These are phyloP conservation scores for Chlorops oryzae DNA, from an alignment of 1,140 invertebrate species.

Conservation along the genomic window DNA sequence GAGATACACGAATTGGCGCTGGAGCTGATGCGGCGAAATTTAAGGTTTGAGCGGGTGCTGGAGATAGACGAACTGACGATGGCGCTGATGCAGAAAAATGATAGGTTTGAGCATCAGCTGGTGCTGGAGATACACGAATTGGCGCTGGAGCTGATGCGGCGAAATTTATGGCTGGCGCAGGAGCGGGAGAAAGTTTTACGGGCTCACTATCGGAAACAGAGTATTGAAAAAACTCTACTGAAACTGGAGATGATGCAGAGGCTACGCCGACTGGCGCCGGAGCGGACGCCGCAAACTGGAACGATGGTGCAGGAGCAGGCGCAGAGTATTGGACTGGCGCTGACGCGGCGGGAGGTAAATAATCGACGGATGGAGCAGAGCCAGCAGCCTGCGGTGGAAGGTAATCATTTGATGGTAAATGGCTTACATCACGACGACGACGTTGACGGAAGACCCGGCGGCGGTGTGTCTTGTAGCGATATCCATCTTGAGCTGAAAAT, in stretches of 20 bases:
- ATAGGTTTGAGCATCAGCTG: background rate
- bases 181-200: no score
- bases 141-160: no score
- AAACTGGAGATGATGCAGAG: no score
- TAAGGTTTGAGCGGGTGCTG: no score
- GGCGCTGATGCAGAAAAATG: constrained; percentile 23
- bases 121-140: constrained; percentile 8
- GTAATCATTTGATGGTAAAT: constrained; percentile 36
- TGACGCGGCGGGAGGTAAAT: constrained; percentile 36
- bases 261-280: background rate
- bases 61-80: constrained; percentile 1
- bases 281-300: constrained; percentile 24
- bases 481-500: constrained; percentile 34
- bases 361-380: constrained; percentile 27
- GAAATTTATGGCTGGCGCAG: no score
- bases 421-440: constrained; percentile 36
- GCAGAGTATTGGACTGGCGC: constrained; percentile 16
- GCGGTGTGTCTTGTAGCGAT: constrained; percentile 39
- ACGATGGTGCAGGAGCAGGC: constrained; percentile 19
- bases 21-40: no score
- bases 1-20: no score
- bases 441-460: constrained; percentile 28
- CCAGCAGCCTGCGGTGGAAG: constrained; percentile 33
- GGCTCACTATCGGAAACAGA: no score
- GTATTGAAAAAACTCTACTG: no score